Percentiles rank a stretch among this genome's conserved stretches.
phyloP scores from a whole-genome alignment of 1,140 invertebrate genomes.

The Eupristina koningsbergeri region DNA sequence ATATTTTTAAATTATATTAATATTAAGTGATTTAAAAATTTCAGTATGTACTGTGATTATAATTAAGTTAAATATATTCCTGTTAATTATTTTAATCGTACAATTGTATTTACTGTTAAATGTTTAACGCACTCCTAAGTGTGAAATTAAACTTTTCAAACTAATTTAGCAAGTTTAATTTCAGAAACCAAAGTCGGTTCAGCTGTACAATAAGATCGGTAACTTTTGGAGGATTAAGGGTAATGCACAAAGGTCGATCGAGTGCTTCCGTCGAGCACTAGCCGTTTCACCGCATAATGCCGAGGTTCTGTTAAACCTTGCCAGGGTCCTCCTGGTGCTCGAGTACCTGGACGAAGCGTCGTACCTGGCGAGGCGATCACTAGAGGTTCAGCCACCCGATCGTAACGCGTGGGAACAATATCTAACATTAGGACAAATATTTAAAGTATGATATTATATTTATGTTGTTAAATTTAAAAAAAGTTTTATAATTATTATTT shows the following conservation, averaged over 20 bases:
- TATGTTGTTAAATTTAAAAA: neutral
- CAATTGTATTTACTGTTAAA: no score
- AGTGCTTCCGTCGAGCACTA: conserved; percentile 88
- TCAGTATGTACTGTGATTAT: no score
- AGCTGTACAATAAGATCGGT: conserved; percentile 90
- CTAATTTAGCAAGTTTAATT: neutral
- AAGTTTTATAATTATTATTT: no score
- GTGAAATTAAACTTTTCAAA: neutral
- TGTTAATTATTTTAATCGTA: no score
- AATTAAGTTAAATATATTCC: no score
- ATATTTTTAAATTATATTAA: no score
- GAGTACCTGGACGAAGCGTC: conserved; percentile 92
- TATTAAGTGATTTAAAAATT: no score
- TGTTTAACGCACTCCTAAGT: no score
- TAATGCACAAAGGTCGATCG: conserved; percentile 86
- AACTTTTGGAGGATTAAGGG: conserved; percentile 92
- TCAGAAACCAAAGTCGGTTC: conserved; percentile 87
- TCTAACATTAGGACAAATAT: conserved; percentile 88
- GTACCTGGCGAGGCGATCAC: conserved; percentile 83
- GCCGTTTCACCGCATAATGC: conserved; percentile 89
- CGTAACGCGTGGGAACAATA: conserved; percentile 92
- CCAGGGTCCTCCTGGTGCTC: conserved; percentile 86
- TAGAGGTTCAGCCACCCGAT: conserved; percentile 84
- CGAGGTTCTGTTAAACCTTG: conserved; percentile 87
- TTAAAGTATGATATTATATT: conserved; percentile 73